Evolutionary conservation across 2,888 invertebrate species (phyloP).

Genomic region (Corythucha ciliata): DNA sequence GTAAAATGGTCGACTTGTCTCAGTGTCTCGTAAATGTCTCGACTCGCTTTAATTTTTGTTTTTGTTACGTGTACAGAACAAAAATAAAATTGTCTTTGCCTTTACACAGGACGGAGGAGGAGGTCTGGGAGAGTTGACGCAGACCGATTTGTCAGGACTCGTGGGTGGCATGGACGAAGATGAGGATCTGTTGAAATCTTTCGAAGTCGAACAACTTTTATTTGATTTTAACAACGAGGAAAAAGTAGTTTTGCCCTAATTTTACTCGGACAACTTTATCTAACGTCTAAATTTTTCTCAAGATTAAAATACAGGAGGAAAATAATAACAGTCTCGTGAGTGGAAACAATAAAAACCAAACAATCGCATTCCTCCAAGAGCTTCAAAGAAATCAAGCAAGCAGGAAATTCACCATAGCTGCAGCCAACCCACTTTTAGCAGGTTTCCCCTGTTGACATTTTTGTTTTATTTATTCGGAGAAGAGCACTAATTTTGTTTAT

Average conservation of each 20-base stretch:
- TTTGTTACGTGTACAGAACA: background rate
- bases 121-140: constrained; percentile 50
- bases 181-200: constrained; percentile 72
- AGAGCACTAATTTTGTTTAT: no score
- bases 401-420: constrained; percentile 61
- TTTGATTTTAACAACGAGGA: constrained; percentile 40
- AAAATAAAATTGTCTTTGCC: constrained; percentile 9
- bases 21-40: constrained; percentile 69
- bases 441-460: constrained; percentile 48
- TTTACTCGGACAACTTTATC: background rate
- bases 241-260: constrained; percentile 34
- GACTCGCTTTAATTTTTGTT: constrained; percentile 1
- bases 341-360: constrained; percentile 35
- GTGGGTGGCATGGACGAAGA: constrained; percentile 53
- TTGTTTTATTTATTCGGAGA: background rate
- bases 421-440: constrained; percentile 76
- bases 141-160: constrained; percentile 60
- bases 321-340: constrained; percentile 43
- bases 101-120: constrained; percentile 41
- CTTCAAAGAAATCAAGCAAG: constrained; percentile 35
- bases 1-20: constrained; percentile 85
- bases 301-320: constrained; percentile 42
- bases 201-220: constrained; percentile 60
- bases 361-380: constrained; percentile 37
- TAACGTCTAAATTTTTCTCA: background rate